Evolutionary conservation across 2,797 vertebrate species (phyloP).

Genomic region (Sciurus carolinensis): DNA sequence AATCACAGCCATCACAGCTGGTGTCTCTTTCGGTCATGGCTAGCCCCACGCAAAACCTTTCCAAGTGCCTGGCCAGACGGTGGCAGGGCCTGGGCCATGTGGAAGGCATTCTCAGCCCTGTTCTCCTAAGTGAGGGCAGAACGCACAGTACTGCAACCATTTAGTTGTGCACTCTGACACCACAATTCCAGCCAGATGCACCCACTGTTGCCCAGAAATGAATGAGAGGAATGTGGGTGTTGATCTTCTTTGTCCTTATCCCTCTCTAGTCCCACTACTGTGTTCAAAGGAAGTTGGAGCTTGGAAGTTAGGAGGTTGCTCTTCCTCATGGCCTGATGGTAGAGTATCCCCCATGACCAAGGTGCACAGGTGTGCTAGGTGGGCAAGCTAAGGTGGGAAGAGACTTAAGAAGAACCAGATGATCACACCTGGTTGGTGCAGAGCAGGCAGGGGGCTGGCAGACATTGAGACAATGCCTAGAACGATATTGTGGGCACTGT

Average conservation of each 20-base stretch:
- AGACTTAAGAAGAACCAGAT: background rate
- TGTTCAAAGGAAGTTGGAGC: background rate
- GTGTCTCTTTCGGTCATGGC: constrained; percentile 5
- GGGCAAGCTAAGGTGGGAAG: background rate
- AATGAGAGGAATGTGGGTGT: background rate
- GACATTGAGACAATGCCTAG: fast-evolving
- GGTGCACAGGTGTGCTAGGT: background rate
- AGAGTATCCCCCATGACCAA: background rate
- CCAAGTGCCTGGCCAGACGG: constrained; percentile 40
- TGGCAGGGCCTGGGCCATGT: constrained; percentile 10
- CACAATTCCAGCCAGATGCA: background rate
- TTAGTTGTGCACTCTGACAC: background rate
- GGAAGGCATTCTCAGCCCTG: constrained; percentile 43
- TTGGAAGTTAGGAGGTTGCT: background rate
- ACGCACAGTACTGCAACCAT: background rate
- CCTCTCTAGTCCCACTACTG: background rate
- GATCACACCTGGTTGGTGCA: background rate
- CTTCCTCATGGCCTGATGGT: background rate
- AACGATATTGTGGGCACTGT: background rate
- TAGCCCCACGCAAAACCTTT: constrained; percentile 9
- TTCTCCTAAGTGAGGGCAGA: constrained; percentile 60
- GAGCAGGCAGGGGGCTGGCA: background rate
- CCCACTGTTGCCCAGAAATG: background rate
- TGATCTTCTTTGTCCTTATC: background rate
- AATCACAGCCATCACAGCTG: constrained; percentile 63